Percentiles rank a stretch among this genome's conserved stretches.
Evolutionary conservation across 2,797 vertebrate genomes (phyloP).

Genomic region (Nannoperca australis): DNA sequence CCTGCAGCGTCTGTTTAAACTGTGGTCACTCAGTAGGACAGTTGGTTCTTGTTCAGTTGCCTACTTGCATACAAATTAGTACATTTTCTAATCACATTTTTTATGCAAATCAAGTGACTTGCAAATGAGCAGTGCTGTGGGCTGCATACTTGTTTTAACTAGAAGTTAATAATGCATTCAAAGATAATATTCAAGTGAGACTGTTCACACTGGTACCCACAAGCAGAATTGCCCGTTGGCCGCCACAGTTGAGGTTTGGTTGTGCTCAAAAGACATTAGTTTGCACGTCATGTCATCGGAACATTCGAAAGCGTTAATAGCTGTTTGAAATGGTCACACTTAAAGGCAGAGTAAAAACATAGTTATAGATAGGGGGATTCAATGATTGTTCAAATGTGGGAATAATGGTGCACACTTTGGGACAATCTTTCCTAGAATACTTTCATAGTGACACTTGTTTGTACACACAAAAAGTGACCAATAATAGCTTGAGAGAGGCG

Average conservation of each 20-base stretch:
- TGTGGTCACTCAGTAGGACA: background rate
- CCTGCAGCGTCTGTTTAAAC: background rate
- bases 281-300: background rate
- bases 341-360: too few relatives aligned
- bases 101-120: conserved; percentile 23
- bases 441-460: too few relatives aligned
- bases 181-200: background rate
- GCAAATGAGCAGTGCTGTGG: background rate
- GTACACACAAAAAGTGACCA: too few relatives aligned
- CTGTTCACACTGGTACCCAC: background rate
- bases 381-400: too few relatives aligned
- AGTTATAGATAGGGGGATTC: too few relatives aligned
- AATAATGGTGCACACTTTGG: too few relatives aligned
- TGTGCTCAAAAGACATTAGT: background rate
- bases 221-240: too few relatives aligned
- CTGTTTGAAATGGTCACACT: background rate
- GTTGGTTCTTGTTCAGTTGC: background rate
- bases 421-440: too few relatives aligned
- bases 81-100: conserved; percentile 6
- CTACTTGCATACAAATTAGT: conserved; percentile 2
- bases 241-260: background rate
- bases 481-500: too few relatives aligned
- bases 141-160: conserved; percentile 14
- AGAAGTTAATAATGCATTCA: conserved; percentile 17
- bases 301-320: background rate